Conservation (phyloP, 2,797 vertebrate species). For the Falco berigora region DNA sequence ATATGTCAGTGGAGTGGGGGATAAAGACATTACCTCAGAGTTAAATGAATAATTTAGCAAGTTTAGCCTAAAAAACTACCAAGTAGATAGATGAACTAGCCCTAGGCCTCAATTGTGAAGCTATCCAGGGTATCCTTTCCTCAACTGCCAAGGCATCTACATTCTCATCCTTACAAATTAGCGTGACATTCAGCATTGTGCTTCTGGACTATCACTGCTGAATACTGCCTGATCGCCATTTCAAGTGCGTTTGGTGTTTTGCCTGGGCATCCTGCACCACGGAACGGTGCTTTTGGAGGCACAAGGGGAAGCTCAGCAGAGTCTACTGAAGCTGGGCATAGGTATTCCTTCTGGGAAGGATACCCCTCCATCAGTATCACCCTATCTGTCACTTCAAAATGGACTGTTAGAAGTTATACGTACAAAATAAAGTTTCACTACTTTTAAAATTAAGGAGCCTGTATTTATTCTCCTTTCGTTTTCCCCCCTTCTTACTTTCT, state of each 20-base stretch:
- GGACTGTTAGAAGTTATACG: background rate
- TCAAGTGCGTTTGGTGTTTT: background rate
- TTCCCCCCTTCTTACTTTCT: background rate
- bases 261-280: background rate
- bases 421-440: background rate
- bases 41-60: background rate
- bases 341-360: background rate
- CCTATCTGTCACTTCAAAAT: background rate
- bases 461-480: background rate
- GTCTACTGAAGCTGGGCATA: background rate
- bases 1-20: background rate
- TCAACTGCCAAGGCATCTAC: background rate
- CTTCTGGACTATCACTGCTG: background rate
- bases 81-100: background rate
- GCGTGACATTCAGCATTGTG: background rate
- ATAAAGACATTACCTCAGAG: background rate
- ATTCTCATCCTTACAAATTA: too few species aligned
- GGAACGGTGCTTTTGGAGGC: background rate
- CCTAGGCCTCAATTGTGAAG: background rate
- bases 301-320: background rate
- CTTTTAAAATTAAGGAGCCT: background rate
- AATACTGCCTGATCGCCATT: fast-evolving
- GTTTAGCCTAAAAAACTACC: background rate
- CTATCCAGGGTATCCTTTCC: background rate
- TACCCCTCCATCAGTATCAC: background rate